Base-by-base conservation (phyloP, 2,797 vertebrate species). In the Rhadinocentrus ornatus region DNA sequence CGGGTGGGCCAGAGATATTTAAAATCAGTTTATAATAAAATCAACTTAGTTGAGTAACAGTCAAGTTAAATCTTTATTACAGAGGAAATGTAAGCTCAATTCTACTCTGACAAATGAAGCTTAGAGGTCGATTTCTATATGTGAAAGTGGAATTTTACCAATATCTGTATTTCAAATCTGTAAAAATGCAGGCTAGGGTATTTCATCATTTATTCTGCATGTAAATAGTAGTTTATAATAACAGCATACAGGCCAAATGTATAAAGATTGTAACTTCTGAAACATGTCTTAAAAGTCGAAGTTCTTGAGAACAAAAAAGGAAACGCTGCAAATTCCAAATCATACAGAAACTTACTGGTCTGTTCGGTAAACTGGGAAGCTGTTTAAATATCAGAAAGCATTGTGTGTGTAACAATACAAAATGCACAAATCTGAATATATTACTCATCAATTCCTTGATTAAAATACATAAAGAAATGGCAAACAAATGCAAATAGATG, bases 1-100 rank as follows among this genome's bases (percentile, higher is more conserved):
- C 7, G 63, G 72, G 73, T 67, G 74, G 85, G 66, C 80, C 66
- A 62, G 39, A 81, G 66, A 77, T 52, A 69, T 82, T 75, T 80
- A 62, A 84, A 84, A 67, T 67, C 39, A 63, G 60, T 15, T 67
- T 54, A 83, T 83, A 80, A 89, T 86, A 73, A 88, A 78, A 71
- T 70, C 39, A 70, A 69, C 71, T 83, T 66, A 46, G 63, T 26
- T 64, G 68, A 81, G 82, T 74, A 84, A 73, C 53, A 77, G 72
- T 75, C 78, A 32, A 37, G 58, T 84, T 82, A 64, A 71, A 82
- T 86, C 73, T 83, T 37, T 71, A 7, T 77, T 69, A 73, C 57
- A 69, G 41, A 46, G 8, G 22, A 52, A 16, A 62, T 3, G 27
- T 70, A 65, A 70, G 75, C 35, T 81, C 20, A 53, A 32, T 58